Base-by-base conservation (phyloP, 1,140 invertebrate genomes). In the Bombus breviceps region DNA sequence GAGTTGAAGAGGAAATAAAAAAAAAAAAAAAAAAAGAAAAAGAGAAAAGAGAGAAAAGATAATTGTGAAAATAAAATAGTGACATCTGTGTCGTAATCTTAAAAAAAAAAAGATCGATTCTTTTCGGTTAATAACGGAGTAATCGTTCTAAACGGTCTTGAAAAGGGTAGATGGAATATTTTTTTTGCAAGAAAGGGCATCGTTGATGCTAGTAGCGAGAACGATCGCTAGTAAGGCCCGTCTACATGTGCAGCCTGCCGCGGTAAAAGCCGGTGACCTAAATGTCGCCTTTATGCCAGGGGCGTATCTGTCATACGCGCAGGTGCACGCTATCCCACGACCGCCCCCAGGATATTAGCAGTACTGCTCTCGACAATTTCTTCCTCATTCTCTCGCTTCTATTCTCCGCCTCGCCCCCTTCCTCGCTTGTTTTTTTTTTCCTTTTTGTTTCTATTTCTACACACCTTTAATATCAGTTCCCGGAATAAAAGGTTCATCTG, bases 251-350 rank as follows among this genome's bases (percentile, higher is more conserved):
- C 68, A 89, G 71, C 62, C 79, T 62, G 76, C 74, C 88, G 78
- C 72, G 86, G 89, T 90, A 90, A 90, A 90, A 90, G 89, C 89
- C 87, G 81, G 83, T 80, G 88, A 90, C 89, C 89, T 90, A 90
- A 90, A 90, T 90, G 89, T 90, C 89, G 89, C 89, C 89, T 90
- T 90, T 90, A 90, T 90, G 89, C 89, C 89, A 90, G 83, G 86
- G 89, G 89, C 89, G 89, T 90, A 90, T 88, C 89, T 88, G 89
- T 90, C 89, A 90, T 90, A 89, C 86, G 89, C 89, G 89, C 89
- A 90, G 89, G 88, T 90, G 89, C 89, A 66, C 79, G 77, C 57
- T 79, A 75, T 90, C 89, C 83, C 89, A 90, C 86, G 89, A 73
- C 81, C 81, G 74, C 81, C 89, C 80, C 80, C 83, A 89, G 89